phyloP scores from a whole-genome alignment of 30 jellyfish, hydroid and myxozoan genomes.

The Hydra vulgaris region DNA sequence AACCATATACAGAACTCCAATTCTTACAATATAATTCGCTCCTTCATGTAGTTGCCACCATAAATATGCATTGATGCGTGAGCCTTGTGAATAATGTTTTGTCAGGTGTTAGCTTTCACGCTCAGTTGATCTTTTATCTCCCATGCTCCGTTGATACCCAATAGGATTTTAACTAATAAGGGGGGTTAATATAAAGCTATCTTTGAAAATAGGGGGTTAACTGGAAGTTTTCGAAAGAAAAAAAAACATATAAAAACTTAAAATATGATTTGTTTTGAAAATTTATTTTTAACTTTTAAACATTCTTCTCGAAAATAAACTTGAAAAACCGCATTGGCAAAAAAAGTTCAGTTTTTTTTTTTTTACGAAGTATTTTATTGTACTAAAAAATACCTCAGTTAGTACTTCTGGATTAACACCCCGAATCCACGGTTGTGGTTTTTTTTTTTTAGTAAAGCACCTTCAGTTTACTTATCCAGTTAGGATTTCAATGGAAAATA shows the following conservation, averaged over 20 bases:
- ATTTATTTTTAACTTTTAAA: no score
- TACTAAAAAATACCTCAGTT: background rate
- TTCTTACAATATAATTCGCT: no score
- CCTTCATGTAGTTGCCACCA: constrained; percentile 11
- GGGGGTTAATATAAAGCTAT: background rate
- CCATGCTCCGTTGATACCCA: constrained; percentile 30
- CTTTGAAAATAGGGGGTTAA: background rate
- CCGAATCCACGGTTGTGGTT: background rate
- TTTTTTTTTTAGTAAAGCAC: background rate
- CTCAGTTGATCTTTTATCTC: constrained; percentile 13
- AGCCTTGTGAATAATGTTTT: background rate
- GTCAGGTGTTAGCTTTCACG: constrained; percentile 21
- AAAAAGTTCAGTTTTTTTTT: background rate
- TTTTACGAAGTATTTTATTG: background rate
- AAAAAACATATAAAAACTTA: no score
- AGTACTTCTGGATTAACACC: background rate
- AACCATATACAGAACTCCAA: no score
- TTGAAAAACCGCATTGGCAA: background rate
- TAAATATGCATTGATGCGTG: constrained; percentile 22
- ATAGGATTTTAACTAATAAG: constrained; percentile 3
- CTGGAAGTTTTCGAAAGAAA: background rate
- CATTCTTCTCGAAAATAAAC: no score
- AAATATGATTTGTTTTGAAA: no score
- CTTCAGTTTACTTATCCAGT: background rate
- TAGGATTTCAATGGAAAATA: background rate